Evolutionary conservation across 2,113 vertebrate species (phyloP), one percentile per base, ranked within the genome.

Genomic region (Oenanthe melanoleuca): DNA sequence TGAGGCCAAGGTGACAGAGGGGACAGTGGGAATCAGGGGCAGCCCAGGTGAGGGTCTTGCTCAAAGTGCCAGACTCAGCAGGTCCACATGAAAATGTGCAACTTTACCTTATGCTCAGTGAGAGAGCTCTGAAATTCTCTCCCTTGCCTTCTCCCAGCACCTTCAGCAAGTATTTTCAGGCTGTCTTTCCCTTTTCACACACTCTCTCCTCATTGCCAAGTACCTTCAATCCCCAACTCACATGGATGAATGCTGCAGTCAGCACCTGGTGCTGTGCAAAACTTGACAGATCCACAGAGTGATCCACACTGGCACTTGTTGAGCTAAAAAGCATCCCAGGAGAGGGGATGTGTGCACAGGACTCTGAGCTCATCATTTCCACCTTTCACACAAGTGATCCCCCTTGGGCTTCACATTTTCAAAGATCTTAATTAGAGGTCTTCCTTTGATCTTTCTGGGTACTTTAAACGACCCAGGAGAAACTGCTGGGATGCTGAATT

Each of bases 261-360:
- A 26, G 10, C 1, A 5, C 18, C 45, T 0, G 0, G n/a, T 4
- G 29, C 33, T 0, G 1, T 18, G 37, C 64, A 42, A 63, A 80
- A 45, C 24, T 13, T 1, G 2, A 40, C 65, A 75, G n/a, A 34
- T 18, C 29, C 49, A 44, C 18, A 40, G 25, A 21, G 80, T 13
- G 66, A 49, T 50, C 19, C 0, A 0, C 1, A 3, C 37, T 61
- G 88, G 57, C 42, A 14, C 66, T 7, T 73, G 71, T 4, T 44
- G 85, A 82, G 37, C 14, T 52, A 33, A 9, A 60, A 40, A 81
- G 38, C 22, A 22, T 28, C 79, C 60, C 74, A 82, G 44, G 49
- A 11, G 3, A 83, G 44, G 31, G n/a, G 14, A 56, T 72, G 31
- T 14, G 33, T 26, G 18, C 44, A 29, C 18, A 20, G 69, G 22